Evolutionary conservation across 1,140 invertebrate species (phyloP).

Genomic region (Laupala kohalensis): DNA sequence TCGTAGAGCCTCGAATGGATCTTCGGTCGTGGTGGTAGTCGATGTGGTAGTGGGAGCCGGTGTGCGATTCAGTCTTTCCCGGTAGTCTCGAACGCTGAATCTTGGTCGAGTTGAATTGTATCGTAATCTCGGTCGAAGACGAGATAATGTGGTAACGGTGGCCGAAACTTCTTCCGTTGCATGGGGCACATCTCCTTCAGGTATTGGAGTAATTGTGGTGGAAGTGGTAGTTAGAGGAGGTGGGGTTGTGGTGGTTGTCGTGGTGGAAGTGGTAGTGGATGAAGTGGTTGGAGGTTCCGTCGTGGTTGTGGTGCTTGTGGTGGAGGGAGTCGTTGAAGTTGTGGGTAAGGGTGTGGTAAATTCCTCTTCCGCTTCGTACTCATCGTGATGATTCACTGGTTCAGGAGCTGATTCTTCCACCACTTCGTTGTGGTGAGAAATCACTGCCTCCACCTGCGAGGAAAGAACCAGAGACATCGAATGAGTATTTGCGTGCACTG

Average conservation of each 20-base stretch:
- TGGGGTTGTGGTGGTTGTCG: conserved; percentile 3
- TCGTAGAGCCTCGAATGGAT: background rate
- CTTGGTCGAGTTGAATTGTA: conserved; percentile 5
- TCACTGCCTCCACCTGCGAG: background rate
- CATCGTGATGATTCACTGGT: background rate
- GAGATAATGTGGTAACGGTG: background rate
- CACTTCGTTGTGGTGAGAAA: background rate
- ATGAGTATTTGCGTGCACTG: no score
- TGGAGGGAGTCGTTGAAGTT: background rate
- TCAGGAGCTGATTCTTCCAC: background rate
- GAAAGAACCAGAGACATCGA: no score
- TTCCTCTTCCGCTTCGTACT: background rate
- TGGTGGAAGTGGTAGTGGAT: conserved; percentile 6
- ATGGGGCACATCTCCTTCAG: background rate
- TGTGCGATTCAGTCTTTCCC: conserved; percentile 7
- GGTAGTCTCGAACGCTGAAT: conserved; percentile 12
- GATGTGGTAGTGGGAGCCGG: background rate
- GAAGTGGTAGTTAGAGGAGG: background rate
- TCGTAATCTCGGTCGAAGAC: background rate
- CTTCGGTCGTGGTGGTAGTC: background rate
- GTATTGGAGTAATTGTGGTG: background rate
- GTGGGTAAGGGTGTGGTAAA: conserved; percentile 3
- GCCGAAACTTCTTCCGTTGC: background rate
- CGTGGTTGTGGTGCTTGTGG: background rate
- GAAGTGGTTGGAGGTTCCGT: background rate